Evolutionary conservation across 2,113 vertebrate species (phyloP).

Genomic region (Alexandromys fortis): DNA sequence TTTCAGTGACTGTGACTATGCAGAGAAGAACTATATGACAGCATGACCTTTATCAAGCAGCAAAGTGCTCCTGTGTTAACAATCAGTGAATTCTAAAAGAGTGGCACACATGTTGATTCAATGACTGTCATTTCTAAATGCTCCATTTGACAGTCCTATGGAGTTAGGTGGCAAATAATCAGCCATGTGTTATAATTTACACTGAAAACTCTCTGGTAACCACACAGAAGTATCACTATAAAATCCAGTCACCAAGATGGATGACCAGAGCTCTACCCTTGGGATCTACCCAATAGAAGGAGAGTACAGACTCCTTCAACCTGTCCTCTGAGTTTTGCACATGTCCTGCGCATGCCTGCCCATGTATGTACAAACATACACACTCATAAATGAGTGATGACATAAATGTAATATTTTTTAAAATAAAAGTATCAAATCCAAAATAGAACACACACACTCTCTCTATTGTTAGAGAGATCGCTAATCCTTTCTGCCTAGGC

Average conservation of each 20-base stretch:
- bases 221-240: not conserved
- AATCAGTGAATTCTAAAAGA: conserved; percentile 30
- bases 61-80: not conserved
- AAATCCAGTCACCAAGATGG: not conserved
- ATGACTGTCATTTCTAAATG: conserved; percentile 16
- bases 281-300: not conserved
- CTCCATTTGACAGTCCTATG: conserved; percentile 19
- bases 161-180: conserved; percentile 45
- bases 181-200: conserved; percentile 4
- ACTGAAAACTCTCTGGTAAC: conserved; percentile 6
- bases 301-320: not conserved
- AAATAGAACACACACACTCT: not conserved
- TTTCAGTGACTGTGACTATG: conserved; percentile 10
- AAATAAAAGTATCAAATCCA: conserved; percentile 28
- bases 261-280: not conserved
- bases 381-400: not conserved
- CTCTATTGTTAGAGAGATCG: not conserved
- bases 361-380: not conserved
- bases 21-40: conserved; percentile 62
- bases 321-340: not conserved
- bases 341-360: not conserved
- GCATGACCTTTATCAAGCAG: conserved; percentile 64
- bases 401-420: not conserved
- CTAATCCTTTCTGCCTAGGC: not conserved
- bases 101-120: conserved; percentile 56